Base-by-base conservation (phyloP, 2,888 invertebrate species). In the Cephalotes varians region DNA sequence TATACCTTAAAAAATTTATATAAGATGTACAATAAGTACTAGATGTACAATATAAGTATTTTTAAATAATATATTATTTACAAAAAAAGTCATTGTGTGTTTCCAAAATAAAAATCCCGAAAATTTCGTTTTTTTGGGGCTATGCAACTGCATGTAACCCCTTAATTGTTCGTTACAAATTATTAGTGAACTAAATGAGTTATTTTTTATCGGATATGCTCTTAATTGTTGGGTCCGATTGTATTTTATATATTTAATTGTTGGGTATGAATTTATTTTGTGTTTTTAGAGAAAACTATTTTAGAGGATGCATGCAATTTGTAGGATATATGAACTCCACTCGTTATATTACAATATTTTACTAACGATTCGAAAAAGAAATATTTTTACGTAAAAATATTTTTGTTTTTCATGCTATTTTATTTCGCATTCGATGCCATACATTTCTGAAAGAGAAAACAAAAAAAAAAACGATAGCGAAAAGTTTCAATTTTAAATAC, bases 81-180 rank as follows among this genome's bases (percentile, higher is more conserved):
- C n/a, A n/a, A n/a, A n/a, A n/a, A n/a, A n/a, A n/a, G n/a, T n/a
- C n/a, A n/a, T n/a, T n/a, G n/a, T n/a, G n/a, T n/a, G n/a, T n/a
- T n/a, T n/a, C n/a, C n/a, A n/a, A n/a, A n/a, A n/a, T n/a, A n/a
- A n/a, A n/a, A n/a, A n/a, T n/a, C n/a, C n/a, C n/a, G n/a, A n/a
- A n/a, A n/a, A n/a, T n/a, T n/a, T n/a, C n/a, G n/a, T n/a, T n/a
- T n/a, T n/a, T n/a, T n/a, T n/a, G n/a, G n/a, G n/a, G n/a, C n/a
- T n/a, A n/a, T n/a, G n/a, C n/a, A n/a, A n/a, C n/a, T n/a, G n/a
- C n/a, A n/a, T n/a, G n/a, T n/a, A n/a, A n/a, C n/a, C n/a, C n/a
- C n/a, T n/a, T n/a, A n/a, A n/a, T 40, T 56, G 18, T 37, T 71
- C 54, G 47, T 67, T 49, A 47, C n/a, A 49, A 65, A 71, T 71